These are phyloP conservation scores for Metridium senile DNA, from an alignment of 92 coral and sea anemone species.

Conservation along the genomic window DNA sequence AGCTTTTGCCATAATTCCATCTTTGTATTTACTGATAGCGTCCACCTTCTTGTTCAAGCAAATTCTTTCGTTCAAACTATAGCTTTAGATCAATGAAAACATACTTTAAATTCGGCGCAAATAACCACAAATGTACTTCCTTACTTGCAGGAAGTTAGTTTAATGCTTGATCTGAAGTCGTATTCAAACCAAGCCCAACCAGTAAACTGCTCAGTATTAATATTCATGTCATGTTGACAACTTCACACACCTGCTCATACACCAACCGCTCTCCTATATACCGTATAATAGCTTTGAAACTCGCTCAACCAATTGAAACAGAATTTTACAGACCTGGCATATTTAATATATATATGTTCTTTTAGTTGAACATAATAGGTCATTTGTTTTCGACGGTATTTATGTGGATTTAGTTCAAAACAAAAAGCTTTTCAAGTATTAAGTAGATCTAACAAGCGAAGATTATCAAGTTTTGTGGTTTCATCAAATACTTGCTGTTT, in stretches of 20 bases:
- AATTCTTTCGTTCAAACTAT: background rate
- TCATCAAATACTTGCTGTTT: slow-evolving; percentile 9
- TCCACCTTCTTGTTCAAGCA: background rate
- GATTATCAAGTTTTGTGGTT: slow-evolving; percentile 10
- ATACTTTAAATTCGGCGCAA: slow-evolving; percentile 11
- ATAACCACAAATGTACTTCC: background rate
- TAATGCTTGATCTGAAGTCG: background rate
- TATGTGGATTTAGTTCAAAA: background rate
- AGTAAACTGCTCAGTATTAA: slow-evolving; percentile 17
- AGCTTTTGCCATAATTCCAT: slow-evolving; percentile 77
- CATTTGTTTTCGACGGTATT: background rate
- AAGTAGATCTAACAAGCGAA: slow-evolving; percentile 1
- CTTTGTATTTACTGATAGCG: background rate
- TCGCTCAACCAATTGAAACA: slow-evolving; percentile 22
- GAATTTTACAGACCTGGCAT: background rate
- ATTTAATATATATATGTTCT: background rate
- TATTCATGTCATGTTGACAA: slow-evolving; percentile 25
- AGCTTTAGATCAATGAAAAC: background rate
- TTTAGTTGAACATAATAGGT: background rate
- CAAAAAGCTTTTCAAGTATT: background rate
- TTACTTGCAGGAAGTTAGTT: slow-evolving; percentile 10
- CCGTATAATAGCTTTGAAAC: slow-evolving; percentile 13
- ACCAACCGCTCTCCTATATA: background rate
- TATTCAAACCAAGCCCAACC: slow-evolving; percentile 14
- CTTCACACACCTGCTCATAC: slow-evolving; percentile 25